Evolutionary conservation across 64 coral and sea anemone species (phyloP), one percentile per base, ranked within the genome.

Genomic region (Actinia tenebrosa): DNA sequence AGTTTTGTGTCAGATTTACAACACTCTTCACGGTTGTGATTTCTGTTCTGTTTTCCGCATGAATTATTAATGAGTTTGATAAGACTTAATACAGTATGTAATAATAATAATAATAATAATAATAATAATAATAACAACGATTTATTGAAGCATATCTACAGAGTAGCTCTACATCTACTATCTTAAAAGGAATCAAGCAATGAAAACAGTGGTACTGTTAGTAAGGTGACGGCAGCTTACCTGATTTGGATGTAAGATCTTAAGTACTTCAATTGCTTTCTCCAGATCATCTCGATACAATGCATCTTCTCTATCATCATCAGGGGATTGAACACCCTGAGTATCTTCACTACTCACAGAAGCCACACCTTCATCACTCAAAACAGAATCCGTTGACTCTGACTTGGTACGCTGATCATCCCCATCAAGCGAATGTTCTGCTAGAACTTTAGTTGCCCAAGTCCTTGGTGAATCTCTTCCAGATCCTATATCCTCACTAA

Each of bases 211-310:
- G 47, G 2, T 37, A 37, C 30, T 37, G 30, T 37, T 37, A 37
- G 30, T 37, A 37, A 0, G 1, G 30, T 37, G 1, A 37, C 44
- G 0, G 0, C 18, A 55, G 42, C 90, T 37, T 87, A 91, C 90
- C 66, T 85, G 82, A 26, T 86, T 91, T 8, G 90, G 90, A 68
- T 87, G 85, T 43, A 91, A 56, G n/a, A 60, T 83, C 26, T 91
- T 91, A 2, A 91, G 44, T 30, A 91, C 90, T 45, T 53, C 84
- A 62, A 91, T 87, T 3, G 90, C 90, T 60, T 91, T 91, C 53
- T 85, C 83, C 56, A 85, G 26, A 85, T 85, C 83, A 85, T 85
- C 83, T 45, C 60, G n/a, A 25, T 61, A 85, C 5, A 56, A 61
- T 18, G 53, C 54, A 59, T 85, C 83, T 37, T 85, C 60, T 18